Evolutionary conservation across 1,140 invertebrate species (phyloP).

Genomic region (Alviniconcha marisindica): DNA sequence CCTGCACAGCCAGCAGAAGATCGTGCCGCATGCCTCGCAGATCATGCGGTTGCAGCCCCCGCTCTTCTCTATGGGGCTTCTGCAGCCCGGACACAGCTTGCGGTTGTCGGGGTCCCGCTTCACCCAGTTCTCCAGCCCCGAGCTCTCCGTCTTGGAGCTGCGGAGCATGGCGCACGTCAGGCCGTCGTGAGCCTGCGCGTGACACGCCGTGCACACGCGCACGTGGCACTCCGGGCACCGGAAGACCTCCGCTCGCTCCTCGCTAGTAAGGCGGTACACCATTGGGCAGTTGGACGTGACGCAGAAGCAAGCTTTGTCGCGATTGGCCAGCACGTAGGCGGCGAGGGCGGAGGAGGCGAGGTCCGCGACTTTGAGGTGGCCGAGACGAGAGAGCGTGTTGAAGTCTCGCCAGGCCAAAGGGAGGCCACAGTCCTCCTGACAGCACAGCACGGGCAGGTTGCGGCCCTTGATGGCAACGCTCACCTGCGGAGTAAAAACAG

Average conservation of each 20-base stretch:
- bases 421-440: constrained; percentile 55
- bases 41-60: constrained; percentile 63
- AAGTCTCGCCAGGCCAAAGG: constrained; percentile 58
- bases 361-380: constrained; percentile 35
- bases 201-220: constrained; percentile 61
- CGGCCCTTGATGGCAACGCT: constrained; percentile 40
- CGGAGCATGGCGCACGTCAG: constrained; percentile 61
- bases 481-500: constrained; percentile 36
- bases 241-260: constrained; percentile 46
- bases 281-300: constrained; percentile 64
- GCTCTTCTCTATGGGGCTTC: constrained; percentile 58
- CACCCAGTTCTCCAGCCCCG: constrained; percentile 48
- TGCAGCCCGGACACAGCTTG: constrained; percentile 63
- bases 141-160: constrained; percentile 24
- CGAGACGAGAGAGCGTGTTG: constrained; percentile 34
- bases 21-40: constrained; percentile 51
- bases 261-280: constrained; percentile 55
- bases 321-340: constrained; percentile 51
- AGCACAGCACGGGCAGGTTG: constrained; percentile 62
- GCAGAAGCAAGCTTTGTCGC: constrained; percentile 58
- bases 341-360: constrained; percentile 36
- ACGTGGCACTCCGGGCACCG: constrained; percentile 56
- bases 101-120: constrained; percentile 42
- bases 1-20: constrained; percentile 66
- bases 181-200: constrained; percentile 59